Conservation (phyloP, 2,113 vertebrate genomes). For the Thamnophis sirtalis region DNA sequence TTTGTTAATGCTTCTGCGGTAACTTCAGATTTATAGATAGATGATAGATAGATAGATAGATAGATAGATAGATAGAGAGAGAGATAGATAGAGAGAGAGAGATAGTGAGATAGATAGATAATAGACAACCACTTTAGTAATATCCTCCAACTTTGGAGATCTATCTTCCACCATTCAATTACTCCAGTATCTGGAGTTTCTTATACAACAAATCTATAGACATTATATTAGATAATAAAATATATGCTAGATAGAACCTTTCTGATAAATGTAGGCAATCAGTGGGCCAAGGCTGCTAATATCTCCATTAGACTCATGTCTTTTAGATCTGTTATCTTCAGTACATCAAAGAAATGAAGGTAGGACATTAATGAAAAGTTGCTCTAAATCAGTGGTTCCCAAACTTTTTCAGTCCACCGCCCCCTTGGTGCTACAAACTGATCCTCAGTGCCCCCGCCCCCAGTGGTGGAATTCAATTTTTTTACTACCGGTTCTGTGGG, state of each 20-base stretch:
- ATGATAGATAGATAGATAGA: neutral
- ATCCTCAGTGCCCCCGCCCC: too few species aligned
- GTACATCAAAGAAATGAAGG: neutral
- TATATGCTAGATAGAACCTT: neutral
- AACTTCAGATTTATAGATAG: conserved; percentile 24
- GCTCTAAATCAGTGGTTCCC: too few species aligned
- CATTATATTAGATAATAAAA: neutral
- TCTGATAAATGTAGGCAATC: neutral
- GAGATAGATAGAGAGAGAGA: neutral
- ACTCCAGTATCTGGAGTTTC: conserved; percentile 44
- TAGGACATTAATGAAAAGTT: neutral
- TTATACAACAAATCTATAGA: neutral
- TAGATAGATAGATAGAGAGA: neutral
- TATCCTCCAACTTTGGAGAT: conserved; percentile 27
- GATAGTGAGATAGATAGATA: neutral
- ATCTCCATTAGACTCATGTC: neutral
- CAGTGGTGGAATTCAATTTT: too few species aligned
- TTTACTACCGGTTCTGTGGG: too few species aligned
- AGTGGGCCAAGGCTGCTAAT: neutral
- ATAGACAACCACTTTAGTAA: conserved; percentile 31
- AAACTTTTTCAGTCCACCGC: too few species aligned
- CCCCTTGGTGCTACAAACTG: too few species aligned
- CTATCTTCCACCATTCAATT: conserved; percentile 10
- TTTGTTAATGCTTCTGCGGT: conserved; percentile 47
- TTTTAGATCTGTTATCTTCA: neutral